A percentile compares a stretch with the other conserved stretches of the same genome.
Evolutionary conservation across 2,888 invertebrate species (phyloP).

Genomic region (Patella ulyssiponensis): DNA sequence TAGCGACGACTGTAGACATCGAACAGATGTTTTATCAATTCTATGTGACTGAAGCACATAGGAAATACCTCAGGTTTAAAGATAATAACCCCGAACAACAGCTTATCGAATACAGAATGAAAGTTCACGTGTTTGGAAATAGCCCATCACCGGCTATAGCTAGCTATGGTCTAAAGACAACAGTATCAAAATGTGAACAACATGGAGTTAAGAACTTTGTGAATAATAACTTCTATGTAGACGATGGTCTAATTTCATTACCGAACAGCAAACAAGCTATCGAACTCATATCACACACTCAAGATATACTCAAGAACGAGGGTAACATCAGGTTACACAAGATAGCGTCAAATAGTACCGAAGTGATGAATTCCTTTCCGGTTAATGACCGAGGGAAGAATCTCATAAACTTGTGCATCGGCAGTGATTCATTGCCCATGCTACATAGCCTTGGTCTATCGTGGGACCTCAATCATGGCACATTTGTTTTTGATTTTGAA

Average conservation of each 20-base stretch:
- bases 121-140: slow-evolving; percentile 36
- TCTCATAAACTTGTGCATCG: background rate
- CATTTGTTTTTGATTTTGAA: background rate
- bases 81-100: slow-evolving; percentile 16
- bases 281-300: background rate
- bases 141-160: slow-evolving; percentile 34
- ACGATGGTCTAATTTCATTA: background rate
- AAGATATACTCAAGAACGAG: background rate
- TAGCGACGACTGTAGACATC: slow-evolving; percentile 35
- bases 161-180: slow-evolving; percentile 30
- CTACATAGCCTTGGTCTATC: slow-evolving; percentile 15
- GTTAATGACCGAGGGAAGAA: slow-evolving; percentile 10
- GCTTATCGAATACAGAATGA: slow-evolving; percentile 31
- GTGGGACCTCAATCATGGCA: slow-evolving; percentile 14
- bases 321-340: slow-evolving; percentile 13
- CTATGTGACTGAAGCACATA: slow-evolving; percentile 19
- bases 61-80: slow-evolving; percentile 25
- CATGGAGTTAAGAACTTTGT: background rate
- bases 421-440: background rate
- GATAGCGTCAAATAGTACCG: slow-evolving; percentile 3
- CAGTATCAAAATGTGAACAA: slow-evolving; percentile 13
- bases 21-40: slow-evolving; percentile 36
- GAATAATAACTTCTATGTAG: background rate
- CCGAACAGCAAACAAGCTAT: background rate
- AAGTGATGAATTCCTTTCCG: slow-evolving; percentile 9